phyloP scores from a whole-genome alignment of 2,797 vertebrate genomes.

The Acanthornis magna region DNA sequence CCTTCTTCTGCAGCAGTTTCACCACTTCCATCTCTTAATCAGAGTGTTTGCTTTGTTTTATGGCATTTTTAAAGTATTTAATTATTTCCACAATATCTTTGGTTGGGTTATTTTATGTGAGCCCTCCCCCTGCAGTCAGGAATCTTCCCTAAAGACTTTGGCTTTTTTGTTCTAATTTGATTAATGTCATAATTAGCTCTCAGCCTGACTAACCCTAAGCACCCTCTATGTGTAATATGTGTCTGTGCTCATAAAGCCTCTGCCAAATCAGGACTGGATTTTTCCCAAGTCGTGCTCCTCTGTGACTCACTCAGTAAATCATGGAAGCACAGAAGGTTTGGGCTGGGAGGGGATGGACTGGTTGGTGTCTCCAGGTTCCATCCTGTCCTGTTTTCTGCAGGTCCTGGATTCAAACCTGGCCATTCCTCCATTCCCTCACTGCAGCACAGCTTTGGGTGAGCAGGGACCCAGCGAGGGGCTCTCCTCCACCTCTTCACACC shows the following conservation, averaged over 20 bases:
- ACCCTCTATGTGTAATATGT: background rate
- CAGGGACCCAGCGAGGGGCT: background rate
- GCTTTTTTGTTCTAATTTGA: background rate
- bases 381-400: background rate
- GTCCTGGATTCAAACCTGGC: background rate
- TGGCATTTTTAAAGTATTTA: background rate
- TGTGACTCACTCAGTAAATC: background rate
- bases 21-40: background rate
- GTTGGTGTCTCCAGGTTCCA: background rate
- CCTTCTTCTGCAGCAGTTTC: background rate
- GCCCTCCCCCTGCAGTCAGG: background rate
- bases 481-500: background rate
- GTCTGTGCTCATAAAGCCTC: background rate
- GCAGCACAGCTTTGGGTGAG: background rate
- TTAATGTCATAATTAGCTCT: background rate
- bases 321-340: fast-evolving
- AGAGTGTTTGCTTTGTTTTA: background rate
- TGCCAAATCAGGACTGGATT: background rate
- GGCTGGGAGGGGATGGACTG: fast-evolving
- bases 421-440: fast-evolving
- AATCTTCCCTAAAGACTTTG: background rate
- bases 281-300: background rate
- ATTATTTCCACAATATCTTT: background rate
- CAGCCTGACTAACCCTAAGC: background rate
- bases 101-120: background rate